Evolutionary conservation across 2,113 vertebrate species (phyloP), one percentile per base, ranked within the genome.

Genomic region (Ctenodactylus gundi): DNA sequence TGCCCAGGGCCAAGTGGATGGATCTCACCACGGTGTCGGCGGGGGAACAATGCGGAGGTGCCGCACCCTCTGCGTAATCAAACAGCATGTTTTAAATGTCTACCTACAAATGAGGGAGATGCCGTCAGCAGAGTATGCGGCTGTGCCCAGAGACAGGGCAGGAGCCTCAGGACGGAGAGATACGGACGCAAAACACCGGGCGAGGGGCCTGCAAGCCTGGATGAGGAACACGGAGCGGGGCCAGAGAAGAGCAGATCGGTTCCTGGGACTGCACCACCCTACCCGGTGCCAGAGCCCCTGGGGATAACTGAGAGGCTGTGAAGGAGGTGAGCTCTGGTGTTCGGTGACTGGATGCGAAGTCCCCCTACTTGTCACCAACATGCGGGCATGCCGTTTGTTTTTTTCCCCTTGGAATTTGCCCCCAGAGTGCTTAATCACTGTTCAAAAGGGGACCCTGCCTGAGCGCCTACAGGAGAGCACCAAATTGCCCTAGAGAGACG

Each of bases 381-480:
- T 0, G 6, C 0, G 39, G 4, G 25, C 18, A 27, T 36, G 55
- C n/a, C 29, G 1, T 39, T 58, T 58, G 15, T 18, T 41, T 64
- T 14, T 67, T 18, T 25, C 27, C 15, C 34, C 20, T 15, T 6
- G 12, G 27, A 67, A 64, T 39, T 49, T 65, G 41, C 31, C 21
- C 29, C 77, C n/a, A 11, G 23, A 62, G 39, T 15, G 9, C 4
- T 23, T 14, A 57, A 0, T 6, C 0, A 0, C 23, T 51, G 20
- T 44, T 70, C 11, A 39, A 29, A 36, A 41, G 13, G 21, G 2
- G 31, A 39, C n/a, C 4, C 0, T 0, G 0, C 21, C 60, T 65
- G 34, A 58, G 39, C 34, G n/a, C 3, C 41, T 29, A 20, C 7
- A 49, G 9, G 7, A 29, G 8, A 75, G 64, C 44, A n/a, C 10